phyloP scores from a whole-genome alignment of 2,113 vertebrate species.

The Rhizomys pruinosus region DNA sequence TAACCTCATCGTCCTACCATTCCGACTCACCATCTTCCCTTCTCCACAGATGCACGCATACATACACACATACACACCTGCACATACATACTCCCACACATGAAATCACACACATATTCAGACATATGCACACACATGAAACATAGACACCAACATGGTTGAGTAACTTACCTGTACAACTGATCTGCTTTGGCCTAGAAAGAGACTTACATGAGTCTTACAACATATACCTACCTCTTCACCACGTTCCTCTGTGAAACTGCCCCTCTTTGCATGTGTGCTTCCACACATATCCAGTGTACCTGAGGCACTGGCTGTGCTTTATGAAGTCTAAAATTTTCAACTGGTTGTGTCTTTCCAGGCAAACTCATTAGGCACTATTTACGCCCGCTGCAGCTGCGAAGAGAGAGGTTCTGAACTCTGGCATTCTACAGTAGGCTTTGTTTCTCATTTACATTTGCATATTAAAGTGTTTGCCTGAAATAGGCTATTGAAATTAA shows the following conservation, averaged over 20 bases:
- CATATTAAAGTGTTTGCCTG: constrained; percentile 98
- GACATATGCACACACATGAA: background rate
- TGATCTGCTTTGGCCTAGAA: background rate
- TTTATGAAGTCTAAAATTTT: constrained; percentile 88
- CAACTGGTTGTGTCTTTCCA: constrained; percentile 87
- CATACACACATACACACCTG: background rate
- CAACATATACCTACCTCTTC: background rate
- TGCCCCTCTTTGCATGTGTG: background rate
- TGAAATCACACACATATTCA: background rate
- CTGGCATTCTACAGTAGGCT: constrained; percentile 93
- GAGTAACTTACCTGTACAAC: background rate
- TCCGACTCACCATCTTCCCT: background rate
- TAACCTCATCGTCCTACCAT: background rate
- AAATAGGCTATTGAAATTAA: constrained; percentile 98
- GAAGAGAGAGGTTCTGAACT: constrained; percentile 92
- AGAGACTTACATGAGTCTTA: background rate
- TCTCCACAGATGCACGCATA: background rate
- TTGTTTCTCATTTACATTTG: constrained; percentile 96
- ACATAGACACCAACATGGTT: background rate
- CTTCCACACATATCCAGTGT: constrained; percentile 63
- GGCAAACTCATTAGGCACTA: constrained; percentile 90
- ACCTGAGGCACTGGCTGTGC: constrained; percentile 88
- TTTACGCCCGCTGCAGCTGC: constrained; percentile 90
- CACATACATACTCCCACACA: background rate
- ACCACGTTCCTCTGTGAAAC: background rate